Conservation (phyloP, 2,113 vertebrate genomes). For the Climacteris rufus region DNA sequence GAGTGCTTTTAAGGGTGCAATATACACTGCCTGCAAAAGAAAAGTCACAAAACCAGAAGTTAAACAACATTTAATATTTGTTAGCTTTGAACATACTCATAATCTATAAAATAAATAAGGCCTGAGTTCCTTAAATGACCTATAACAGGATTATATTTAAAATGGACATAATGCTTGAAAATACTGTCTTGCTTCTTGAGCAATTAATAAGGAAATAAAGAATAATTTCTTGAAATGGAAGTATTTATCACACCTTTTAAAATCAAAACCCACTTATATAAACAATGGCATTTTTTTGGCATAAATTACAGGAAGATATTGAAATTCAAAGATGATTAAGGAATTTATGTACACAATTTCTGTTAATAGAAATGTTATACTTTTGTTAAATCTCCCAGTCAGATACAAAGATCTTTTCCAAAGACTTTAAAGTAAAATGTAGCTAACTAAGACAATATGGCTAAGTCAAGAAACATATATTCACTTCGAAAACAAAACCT, state of each 20-base stretch:
- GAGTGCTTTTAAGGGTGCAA: slow-evolving; percentile 93
- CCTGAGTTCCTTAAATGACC: background rate
- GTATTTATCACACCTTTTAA: background rate
- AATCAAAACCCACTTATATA: background rate
- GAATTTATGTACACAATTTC: background rate
- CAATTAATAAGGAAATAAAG: background rate
- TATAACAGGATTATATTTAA: background rate
- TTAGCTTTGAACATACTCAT: background rate
- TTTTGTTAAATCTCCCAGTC: background rate
- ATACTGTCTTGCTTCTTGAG: background rate
- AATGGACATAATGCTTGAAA: background rate
- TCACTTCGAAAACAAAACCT: background rate
- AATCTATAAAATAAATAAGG: background rate
- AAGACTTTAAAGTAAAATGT: background rate
- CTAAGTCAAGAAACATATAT: background rate
- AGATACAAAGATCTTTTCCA: background rate
- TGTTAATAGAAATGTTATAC: background rate
- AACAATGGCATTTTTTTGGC: too few species aligned
- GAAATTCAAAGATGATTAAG: background rate
- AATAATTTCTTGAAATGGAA: background rate
- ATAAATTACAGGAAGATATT: background rate
- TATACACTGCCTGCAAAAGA: slow-evolving; percentile 89
- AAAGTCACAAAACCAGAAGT: background rate
- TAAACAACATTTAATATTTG: background rate
- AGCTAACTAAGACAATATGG: background rate